Base-by-base conservation (phyloP, 1,140 invertebrate genomes). In the Ctenoplectra terminalis region DNA sequence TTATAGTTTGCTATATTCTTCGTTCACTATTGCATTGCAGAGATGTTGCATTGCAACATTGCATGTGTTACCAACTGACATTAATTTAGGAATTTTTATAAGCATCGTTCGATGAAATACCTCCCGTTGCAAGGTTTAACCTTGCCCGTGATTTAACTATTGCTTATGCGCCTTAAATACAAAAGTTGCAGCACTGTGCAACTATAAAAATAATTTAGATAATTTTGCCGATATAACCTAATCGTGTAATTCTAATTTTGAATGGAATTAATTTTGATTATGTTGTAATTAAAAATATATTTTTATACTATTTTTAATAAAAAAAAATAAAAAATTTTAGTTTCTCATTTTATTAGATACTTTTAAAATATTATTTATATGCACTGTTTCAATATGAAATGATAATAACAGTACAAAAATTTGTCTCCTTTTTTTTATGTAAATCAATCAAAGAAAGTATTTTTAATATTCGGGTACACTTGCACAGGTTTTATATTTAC, bases 41-140 rank as follows among this genome's bases (percentile, higher is more conserved):
- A 78, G 54, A 85, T 83, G 61, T 87, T 85, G 82, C 78, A 83
- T 86, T 87, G 72, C 82, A 89, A 72, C 84, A 86, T 50, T 37
- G 50, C 40, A 58, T 69, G 43, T 50, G 37, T 50, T 84, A 81
- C 83, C 85, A 89, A 88, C 82, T 20, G 13, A 56, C 0, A 50
- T 1, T 29, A 15, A 2, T 37, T 11, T 82, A 17, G 70, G 46
- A 5, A 50, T 61, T 48, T 48, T 52, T 34, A 26, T 11, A 48
- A n/a, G 11, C 20, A 46, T 69, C 56, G 13, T 60, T 40, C n/a
- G 0, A 37, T 48, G n/a, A 63, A 34, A 29, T 23, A 1, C 1
- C 7, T n/a, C n/a, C n/a, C n/a, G n/a, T n/a, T n/a, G n/a, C n/a
- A n/a, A n/a, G n/a, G n/a, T n/a, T n/a, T n/a, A n/a, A 15, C 17